Evolutionary conservation across 2,797 vertebrate genomes (phyloP).

Genomic region (Gallinago stenura): DNA sequence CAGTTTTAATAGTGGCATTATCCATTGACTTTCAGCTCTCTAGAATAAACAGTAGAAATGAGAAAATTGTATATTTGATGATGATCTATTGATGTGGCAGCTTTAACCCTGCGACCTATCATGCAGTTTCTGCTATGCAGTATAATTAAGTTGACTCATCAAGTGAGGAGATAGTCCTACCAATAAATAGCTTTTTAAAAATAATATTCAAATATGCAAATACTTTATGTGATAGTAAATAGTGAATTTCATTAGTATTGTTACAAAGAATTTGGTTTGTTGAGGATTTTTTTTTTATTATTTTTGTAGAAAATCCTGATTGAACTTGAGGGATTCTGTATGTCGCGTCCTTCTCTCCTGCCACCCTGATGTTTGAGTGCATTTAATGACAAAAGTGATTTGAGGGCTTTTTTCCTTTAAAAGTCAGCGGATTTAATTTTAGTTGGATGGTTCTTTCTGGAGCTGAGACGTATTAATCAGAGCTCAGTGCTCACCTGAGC

Average conservation of each 20-base stretch:
- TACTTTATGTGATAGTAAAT: background rate
- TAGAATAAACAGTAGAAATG: conserved; percentile 10
- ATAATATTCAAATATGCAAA: background rate
- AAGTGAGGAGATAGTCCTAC: background rate
- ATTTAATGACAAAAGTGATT: background rate
- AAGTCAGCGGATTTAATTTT: background rate
- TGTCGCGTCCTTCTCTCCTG: fast-evolving
- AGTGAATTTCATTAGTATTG: background rate
- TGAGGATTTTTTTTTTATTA: background rate
- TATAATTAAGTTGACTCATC: conserved; percentile 45
- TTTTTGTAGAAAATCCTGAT: background rate
- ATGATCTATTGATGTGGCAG: conserved; percentile 27
- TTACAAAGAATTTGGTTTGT: background rate
- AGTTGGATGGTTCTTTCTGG: background rate
- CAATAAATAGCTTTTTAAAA: background rate
- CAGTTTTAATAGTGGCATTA: background rate
- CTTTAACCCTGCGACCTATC: background rate
- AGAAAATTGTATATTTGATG: conserved; percentile 29
- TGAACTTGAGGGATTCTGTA: background rate
- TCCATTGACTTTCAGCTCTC: background rate
- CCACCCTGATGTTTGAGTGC: background rate
- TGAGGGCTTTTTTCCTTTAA: background rate
- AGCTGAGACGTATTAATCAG: background rate
- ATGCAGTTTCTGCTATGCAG: background rate
- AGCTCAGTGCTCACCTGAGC: background rate